Base-by-base conservation (phyloP, 1,140 invertebrate species). In the Aricia agestis region DNA sequence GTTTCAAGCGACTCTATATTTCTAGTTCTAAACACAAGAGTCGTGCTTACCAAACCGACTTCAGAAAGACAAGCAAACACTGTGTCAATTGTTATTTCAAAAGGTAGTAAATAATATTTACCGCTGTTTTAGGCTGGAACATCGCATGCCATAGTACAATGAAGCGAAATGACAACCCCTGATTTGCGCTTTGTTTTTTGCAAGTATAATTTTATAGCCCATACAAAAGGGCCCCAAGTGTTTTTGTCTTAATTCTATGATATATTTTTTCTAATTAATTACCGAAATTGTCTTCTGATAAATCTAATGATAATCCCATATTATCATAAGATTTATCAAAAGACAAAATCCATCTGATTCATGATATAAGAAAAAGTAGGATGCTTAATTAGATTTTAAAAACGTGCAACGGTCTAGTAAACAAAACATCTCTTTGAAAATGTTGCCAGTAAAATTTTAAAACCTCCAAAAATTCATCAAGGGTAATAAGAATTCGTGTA, bases 121-220 rank as follows among this genome's bases (percentile, higher is more conserved):
- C 69, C 68, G 76, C 76, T 72, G 76, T 77, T 74, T 74, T 77
- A 72, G 75, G 74, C 74, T 71, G 74, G 68, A 68, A 61, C 66
- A 73, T 76, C 78, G 78, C 78, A 72, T 79, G 78, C 76, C 78
- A 72, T 74, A 72, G 72, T 77, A 77, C 74, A 79, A 79, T 79
- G 77, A 79, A 79, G 74, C 70, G 74, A 73, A 79, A 79, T 79
- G 77, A 79, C 77, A 79, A 75, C 73, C 72, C 73, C 70, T 70
- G 72, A 70, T 72, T 74, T 71, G 72, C 68, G 76, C 70, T 67
- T 75, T 58, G 73, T 70, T 78, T 74, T 76, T 72, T 67, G 63
- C 71, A 63, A 69, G 61, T 69, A 61, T 61, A 69, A 69, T 63
- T 69, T 68, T 61, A 69, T 69, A 61, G 68, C 58, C 32, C 32